These are phyloP conservation scores for Xiphorhynchus erythropygius DNA, from an alignment of 2,797 vertebrate genomes.

Conservation along the genomic window DNA sequence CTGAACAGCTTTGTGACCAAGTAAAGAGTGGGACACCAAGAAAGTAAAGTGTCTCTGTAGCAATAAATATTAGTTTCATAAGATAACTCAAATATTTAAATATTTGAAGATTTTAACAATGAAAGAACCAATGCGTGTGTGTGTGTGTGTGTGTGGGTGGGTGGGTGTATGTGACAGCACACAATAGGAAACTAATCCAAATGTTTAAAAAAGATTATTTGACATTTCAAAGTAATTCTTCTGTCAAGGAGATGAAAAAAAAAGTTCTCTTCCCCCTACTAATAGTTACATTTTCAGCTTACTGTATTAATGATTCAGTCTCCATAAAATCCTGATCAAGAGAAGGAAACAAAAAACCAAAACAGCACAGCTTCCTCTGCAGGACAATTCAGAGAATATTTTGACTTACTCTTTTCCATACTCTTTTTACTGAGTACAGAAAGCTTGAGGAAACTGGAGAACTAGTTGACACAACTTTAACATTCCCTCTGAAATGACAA, in stretches of 20 bases:
- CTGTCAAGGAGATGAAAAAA: neutral
- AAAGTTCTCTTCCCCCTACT: neutral
- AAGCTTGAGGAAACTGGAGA: neutral
- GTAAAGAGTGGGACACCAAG: neutral
- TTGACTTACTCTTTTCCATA: neutral
- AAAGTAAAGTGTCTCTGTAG: neutral
- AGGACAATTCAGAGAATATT: neutral
- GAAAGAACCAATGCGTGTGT: neutral
- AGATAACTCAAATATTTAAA: neutral
- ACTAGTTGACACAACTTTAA: neutral
- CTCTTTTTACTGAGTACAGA: neutral
- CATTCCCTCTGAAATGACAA: neutral
- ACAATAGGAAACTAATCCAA: neutral
- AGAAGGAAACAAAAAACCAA: rapidly evolving
- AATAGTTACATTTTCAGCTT: neutral
- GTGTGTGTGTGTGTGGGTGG: too few species aligned
- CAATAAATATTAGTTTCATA: neutral
- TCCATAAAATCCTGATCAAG: neutral
- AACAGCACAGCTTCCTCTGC: neutral
- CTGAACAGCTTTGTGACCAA: neutral
- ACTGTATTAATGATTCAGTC: neutral
- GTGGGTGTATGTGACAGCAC: neutral
- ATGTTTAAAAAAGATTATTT: neutral
- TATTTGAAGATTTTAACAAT: neutral
- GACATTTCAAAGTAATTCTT: neutral